phyloP scores from a whole-genome alignment of 2,113 vertebrate species.

The Rutilus rutilus region DNA sequence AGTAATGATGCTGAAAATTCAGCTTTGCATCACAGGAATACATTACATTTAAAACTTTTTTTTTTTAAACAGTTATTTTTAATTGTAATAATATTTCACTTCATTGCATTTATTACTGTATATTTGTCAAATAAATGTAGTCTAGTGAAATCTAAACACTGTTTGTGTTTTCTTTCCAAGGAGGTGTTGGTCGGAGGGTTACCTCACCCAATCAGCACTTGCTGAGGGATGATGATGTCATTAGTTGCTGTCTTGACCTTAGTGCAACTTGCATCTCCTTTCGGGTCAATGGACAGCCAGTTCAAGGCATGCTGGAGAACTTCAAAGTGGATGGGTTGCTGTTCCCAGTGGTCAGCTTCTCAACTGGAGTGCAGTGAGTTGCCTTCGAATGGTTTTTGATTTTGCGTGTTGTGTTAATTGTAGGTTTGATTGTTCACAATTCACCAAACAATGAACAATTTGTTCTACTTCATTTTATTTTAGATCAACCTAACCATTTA shows the following conservation, averaged over 20 bases:
- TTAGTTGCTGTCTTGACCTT: conserved; percentile 95
- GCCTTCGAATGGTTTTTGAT: not conserved
- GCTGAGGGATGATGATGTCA: conserved; percentile 86
- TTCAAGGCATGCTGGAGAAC: conserved; percentile 97
- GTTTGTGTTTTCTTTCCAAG: conserved; percentile 66
- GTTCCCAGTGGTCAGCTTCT: conserved; percentile 93
- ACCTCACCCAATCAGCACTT: conserved; percentile 89
- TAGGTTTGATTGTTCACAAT: not conserved
- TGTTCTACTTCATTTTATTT: not conserved
- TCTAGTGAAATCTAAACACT: not conserved
- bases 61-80: not conserved
- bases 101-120: not conserved
- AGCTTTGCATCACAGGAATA: not conserved
- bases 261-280: conserved; percentile 89
- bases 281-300: conserved; percentile 92
- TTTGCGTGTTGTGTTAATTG: not conserved
- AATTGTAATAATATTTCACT: not conserved
- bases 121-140: not conserved
- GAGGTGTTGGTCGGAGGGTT: conserved; percentile 86
- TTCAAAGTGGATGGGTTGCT: conserved; percentile 87
- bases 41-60: not conserved
- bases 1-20: not conserved
- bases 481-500: not conserved
- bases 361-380: conserved; percentile 90
- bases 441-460: not conserved